phyloP scores from a whole-genome alignment of 2,797 vertebrate species.

The Anolis apletophallus region DNA sequence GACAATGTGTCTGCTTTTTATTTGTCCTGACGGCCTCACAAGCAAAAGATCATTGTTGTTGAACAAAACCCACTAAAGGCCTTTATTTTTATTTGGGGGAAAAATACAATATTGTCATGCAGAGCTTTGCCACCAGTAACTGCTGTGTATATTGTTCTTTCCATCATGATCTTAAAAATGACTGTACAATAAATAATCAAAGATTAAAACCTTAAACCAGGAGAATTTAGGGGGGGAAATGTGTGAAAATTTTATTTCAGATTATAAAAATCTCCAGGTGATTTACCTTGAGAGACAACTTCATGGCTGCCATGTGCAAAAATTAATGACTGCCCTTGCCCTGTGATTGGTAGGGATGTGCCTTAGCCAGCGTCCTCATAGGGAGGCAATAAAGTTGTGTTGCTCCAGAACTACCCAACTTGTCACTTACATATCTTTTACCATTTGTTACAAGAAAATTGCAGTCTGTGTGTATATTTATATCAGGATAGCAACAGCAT shows the following conservation, averaged over 20 bases:
- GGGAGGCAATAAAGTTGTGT: conserved; percentile 77
- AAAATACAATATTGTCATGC: conserved; percentile 28
- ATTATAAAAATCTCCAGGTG: conserved; percentile 83
- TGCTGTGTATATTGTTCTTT: conserved; percentile 62
- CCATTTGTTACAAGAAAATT: conserved; percentile 74
- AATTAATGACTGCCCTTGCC: conserved; percentile 73
- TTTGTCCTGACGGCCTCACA: conserved; percentile 23
- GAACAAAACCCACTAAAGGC: conserved; percentile 14
- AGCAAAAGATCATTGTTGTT: conserved; percentile 14
- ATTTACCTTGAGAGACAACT: conserved; percentile 85
- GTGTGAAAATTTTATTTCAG: conserved; percentile 84
- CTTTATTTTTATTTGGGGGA: conserved; percentile 7
- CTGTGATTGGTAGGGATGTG: conserved; percentile 60
- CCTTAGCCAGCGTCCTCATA: conserved; percentile 70
- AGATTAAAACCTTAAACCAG: conserved; percentile 86
- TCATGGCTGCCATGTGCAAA: conserved; percentile 81
- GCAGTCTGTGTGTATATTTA: conserved; percentile 67
- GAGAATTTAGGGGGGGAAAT: conserved; percentile 84
- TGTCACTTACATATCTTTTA: conserved; percentile 73
- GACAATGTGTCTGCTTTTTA: conserved; percentile 8
- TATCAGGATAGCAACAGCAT: conserved; percentile 52
- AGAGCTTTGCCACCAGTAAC: conserved; percentile 4
- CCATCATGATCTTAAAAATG: conserved; percentile 75
- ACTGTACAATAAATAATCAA: conserved; percentile 82
- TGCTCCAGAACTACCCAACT: conserved; percentile 61